Base-by-base conservation (phyloP, 2,888 invertebrate genomes). In the Hypena proboscidalis region DNA sequence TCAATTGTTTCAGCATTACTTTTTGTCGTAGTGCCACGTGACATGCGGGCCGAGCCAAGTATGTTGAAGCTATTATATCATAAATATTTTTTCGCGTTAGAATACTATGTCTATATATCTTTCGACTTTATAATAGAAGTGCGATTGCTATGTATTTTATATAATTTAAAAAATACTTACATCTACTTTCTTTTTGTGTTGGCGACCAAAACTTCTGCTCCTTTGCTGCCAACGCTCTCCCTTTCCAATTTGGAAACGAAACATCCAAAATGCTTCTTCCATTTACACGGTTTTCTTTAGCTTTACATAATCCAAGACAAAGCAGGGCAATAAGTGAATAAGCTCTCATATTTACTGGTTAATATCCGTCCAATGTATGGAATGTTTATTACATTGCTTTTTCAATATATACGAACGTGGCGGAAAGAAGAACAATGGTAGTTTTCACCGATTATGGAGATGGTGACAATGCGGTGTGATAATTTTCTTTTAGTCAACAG, bases 131-230 rank as follows among this genome's bases (percentile, higher is more conserved):
- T n/a, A n/a, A n/a, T n/a, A n/a, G n/a, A n/a, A n/a, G n/a, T n/a
- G n/a, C n/a, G n/a, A n/a, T n/a, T n/a, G n/a, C n/a, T 10, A 29
- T 2, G 2, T 4, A 4, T n/a, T 14, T 29, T 10, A 30, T 0
- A 10, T 1, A 19, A 5, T 11, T 22, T 1, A 15, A 20, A 19
- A 1, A 13, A 8, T 52, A 83, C 90, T 89, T 66, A 90, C 90
- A 89, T 49, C 87, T 65, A 40, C 81, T 80, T 41, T 90, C 89
- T 45, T 85, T 90, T 20, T 80, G 78, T n/a, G 54, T 52, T 3
- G 78, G 72, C 0, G 80, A 79, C 89, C 90, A 86, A 61, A 89
- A 84, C 6, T 70, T 71, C 0, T 67, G 46, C 21, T 78, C 76
- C 8, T 44, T 68, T 54, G 25, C 17, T 10, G 39, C 37, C 51